Evolutionary conservation across 2,888 invertebrate species (phyloP).

Genomic region (Leptopilina drosophilae): DNA sequence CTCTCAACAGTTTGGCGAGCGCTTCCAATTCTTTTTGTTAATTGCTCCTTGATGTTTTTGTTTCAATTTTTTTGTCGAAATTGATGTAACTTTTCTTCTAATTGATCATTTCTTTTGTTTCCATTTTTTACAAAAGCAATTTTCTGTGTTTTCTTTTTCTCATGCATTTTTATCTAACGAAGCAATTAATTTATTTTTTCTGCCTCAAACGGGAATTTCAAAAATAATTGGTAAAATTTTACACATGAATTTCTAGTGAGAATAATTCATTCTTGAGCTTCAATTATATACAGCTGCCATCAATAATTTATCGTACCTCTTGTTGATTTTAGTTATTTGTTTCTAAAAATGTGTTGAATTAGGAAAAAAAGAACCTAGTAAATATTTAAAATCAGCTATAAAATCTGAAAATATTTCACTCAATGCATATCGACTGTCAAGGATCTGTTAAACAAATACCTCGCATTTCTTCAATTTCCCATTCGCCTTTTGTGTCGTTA

Average conservation of each 20-base stretch:
- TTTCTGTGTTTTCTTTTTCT: background rate
- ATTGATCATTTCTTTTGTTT: background rate
- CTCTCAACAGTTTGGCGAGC: background rate
- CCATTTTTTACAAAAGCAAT: background rate
- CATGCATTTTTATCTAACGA: background rate
- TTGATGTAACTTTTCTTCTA: slow-evolving; percentile 9
- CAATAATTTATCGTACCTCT: too few species aligned
- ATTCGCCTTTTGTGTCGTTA: background rate
- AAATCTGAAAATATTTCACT: slow-evolving; percentile 6
- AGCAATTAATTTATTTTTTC: too few species aligned
- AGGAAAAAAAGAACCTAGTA: too few species aligned
- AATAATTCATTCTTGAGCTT: too few species aligned
- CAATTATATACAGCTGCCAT: too few species aligned
- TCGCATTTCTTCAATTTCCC: slow-evolving; percentile 17
- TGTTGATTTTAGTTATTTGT: too few species aligned
- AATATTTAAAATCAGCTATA: background rate
- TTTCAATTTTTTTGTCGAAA: background rate
- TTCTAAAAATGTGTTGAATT: too few species aligned
- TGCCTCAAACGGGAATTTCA: too few species aligned
- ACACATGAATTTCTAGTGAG: too few species aligned
- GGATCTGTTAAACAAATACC: background rate
- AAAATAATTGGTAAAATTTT: too few species aligned
- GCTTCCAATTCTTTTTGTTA: background rate
- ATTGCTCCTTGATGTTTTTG: background rate
- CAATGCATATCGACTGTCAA: background rate